Conservation (phyloP, 2,797 vertebrate genomes). For the Champsocephalus esox region DNA sequence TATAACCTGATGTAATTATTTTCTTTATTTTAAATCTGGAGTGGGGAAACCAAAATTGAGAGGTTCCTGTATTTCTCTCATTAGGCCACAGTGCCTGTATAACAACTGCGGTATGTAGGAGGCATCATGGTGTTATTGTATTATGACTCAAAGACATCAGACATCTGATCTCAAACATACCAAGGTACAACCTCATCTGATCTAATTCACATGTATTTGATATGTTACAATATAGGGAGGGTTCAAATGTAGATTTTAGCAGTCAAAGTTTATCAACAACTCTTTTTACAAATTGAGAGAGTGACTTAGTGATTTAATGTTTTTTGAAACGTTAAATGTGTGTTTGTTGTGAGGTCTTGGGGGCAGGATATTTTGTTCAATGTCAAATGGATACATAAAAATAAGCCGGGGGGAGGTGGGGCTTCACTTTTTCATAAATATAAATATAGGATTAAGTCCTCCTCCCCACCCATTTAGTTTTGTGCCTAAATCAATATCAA, state of each 20-base stretch:
- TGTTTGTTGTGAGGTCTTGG: neutral
- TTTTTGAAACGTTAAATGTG: neutral
- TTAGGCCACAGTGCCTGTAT: neutral
- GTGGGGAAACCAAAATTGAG: neutral
- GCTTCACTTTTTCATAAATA: neutral
- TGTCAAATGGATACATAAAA: too few species aligned
- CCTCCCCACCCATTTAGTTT: neutral
- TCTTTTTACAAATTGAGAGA: neutral
- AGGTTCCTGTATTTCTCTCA: neutral
- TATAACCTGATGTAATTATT: slow-evolving; percentile 18
- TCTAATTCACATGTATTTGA: neutral
- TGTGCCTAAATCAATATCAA: neutral
- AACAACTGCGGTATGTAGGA: neutral
- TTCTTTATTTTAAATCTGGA: slow-evolving; percentile 1
- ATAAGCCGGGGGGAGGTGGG: neutral
- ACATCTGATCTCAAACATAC: neutral
- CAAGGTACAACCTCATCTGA: neutral
- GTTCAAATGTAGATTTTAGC: neutral
- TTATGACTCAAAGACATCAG: neutral
- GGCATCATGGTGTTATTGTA: neutral
- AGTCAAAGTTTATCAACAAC: neutral
- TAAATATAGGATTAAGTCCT: neutral
- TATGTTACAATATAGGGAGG: neutral
- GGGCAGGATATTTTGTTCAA: neutral
- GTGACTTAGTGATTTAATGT: too few species aligned